These are phyloP conservation scores for Andrena dorsata DNA, from an alignment of 2,888 invertebrate species.

Conservation along the genomic window DNA sequence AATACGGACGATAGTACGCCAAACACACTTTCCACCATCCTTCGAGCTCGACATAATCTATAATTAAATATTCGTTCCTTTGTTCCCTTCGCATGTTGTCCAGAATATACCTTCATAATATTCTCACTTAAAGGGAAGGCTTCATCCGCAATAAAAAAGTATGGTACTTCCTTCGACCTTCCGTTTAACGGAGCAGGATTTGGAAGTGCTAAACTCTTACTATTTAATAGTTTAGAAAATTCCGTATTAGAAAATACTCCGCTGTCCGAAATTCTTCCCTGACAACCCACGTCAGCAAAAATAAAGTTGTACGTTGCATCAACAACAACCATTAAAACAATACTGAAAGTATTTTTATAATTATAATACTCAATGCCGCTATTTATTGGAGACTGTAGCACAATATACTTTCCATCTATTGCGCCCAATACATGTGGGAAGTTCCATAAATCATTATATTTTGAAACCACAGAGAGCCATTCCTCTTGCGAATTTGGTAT, in stretches of 20 bases:
- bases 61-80: background rate
- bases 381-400: constrained; percentile 73
- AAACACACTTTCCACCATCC: background rate
- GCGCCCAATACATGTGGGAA: constrained; percentile 52
- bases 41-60: background rate
- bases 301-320: constrained; percentile 56
- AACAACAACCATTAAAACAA: constrained; percentile 77
- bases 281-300: constrained; percentile 45
- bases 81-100: background rate
- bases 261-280: constrained; percentile 78
- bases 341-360: constrained; percentile 79
- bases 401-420: constrained; percentile 79
- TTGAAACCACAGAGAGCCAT: background rate
- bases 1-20: background rate
- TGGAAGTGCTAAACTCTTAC: background rate
- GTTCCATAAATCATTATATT: constrained; percentile 21
- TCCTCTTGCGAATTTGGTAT: background rate
- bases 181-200: background rate
- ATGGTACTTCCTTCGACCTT: background rate
- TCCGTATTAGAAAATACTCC: constrained; percentile 69
- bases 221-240: background rate
- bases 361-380: constrained; percentile 75
- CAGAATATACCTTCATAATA: background rate
- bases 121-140: background rate
- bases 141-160: background rate